These are phyloP conservation scores for Tonatia bakeri DNA, from an alignment of 2,113 vertebrate species.

Conservation along the genomic window DNA sequence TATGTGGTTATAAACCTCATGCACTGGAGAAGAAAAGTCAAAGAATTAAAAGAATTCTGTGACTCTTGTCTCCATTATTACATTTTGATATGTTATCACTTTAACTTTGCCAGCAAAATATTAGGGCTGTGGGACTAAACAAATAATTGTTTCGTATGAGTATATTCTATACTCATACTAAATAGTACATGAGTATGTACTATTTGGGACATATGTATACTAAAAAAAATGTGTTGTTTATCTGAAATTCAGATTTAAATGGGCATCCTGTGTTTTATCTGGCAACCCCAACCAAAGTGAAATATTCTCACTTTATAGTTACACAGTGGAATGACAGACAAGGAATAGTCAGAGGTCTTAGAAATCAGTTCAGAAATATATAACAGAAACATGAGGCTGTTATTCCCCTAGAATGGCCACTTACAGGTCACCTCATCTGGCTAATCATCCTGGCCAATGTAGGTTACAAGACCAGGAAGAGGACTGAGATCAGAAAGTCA, in stretches of 20 bases:
- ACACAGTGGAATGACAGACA: neutral
- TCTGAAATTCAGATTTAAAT: slow-evolving; percentile 23
- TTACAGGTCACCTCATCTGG: neutral
- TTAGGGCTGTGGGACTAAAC: neutral
- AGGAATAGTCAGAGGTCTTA: neutral
- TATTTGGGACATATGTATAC: neutral
- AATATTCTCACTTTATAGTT: neutral
- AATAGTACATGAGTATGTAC: neutral
- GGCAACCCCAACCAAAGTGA: neutral
- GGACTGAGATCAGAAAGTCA: neutral
- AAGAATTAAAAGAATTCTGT: slow-evolving; percentile 24
- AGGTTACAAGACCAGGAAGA: neutral
- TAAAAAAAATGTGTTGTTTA: neutral
- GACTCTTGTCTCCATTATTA: neutral
- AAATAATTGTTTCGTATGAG: neutral
- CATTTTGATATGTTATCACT: neutral
- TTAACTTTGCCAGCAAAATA: slow-evolving; percentile 18
- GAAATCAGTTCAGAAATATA: neutral
- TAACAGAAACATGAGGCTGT: neutral
- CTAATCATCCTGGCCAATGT: neutral
- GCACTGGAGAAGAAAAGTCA: neutral
- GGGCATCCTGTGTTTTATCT: neutral
- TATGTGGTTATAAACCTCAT: neutral
- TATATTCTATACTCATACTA: no score
- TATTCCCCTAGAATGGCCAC: neutral